phyloP scores from a whole-genome alignment of 2,888 invertebrate species.

The Callosobruchus maculatus region DNA sequence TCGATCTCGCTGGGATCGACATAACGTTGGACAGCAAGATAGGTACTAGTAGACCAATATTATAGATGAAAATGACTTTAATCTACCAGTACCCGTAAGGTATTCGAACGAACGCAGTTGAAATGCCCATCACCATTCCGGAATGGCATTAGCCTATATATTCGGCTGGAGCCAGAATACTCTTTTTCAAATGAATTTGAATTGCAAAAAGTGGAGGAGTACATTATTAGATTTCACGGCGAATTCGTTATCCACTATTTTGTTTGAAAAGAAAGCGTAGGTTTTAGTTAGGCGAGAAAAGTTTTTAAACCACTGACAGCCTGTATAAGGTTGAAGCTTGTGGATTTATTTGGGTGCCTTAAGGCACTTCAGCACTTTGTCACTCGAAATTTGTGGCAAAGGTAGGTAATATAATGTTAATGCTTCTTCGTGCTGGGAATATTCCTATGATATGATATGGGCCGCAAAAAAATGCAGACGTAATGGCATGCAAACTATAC shows the following conservation, averaged over 20 bases:
- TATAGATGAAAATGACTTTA: not conserved
- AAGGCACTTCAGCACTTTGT: not conserved
- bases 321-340: not conserved
- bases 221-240: not conserved
- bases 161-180: not conserved
- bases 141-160: not conserved
- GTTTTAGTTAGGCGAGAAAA: not conserved
- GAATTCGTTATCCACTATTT: not conserved
- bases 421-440: too few relatives aligned
- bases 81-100: too few relatives aligned
- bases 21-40: too few relatives aligned
- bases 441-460: too few relatives aligned
- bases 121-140: not conserved
- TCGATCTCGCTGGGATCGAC: too few relatives aligned
- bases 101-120: not conserved
- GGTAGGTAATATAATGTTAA: too few relatives aligned
- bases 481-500: too few relatives aligned
- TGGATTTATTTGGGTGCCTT: not conserved
- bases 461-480: too few relatives aligned
- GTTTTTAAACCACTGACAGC: not conserved
- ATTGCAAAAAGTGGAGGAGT: not conserved
- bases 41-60: not conserved
- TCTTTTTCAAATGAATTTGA: not conserved
- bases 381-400: too few relatives aligned
- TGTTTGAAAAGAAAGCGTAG: not conserved